phyloP scores from a whole-genome alignment of 2,113 vertebrate species.

The Centropristis striata region DNA sequence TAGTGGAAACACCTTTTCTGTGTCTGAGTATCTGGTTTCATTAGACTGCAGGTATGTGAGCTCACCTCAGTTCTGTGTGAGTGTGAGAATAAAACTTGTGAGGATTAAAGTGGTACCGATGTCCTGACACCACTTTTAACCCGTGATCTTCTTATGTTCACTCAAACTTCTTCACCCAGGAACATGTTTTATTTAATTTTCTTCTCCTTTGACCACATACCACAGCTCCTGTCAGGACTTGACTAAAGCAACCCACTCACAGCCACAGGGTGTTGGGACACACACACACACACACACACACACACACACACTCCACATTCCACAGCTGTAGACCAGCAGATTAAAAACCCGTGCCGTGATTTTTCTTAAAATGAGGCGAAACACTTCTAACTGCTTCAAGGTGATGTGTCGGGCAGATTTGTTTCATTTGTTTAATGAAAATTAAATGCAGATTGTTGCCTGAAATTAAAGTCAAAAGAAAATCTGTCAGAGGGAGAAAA shows the following conservation, averaged over 20 bases:
- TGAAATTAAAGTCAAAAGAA: background rate
- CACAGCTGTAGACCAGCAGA: slow-evolving; percentile 42
- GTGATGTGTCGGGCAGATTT: background rate
- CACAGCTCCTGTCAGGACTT: slow-evolving; percentile 75
- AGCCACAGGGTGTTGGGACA: slow-evolving; percentile 46
- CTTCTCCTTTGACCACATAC: slow-evolving; percentile 35
- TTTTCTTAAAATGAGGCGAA: slow-evolving; percentile 38
- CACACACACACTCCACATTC: slow-evolving; percentile 52
- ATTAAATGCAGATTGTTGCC: background rate
- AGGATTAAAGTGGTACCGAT: too few relatives aligned
- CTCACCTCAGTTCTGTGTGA: background rate
- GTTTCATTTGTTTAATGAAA: slow-evolving; percentile 2
- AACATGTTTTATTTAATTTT: background rate
- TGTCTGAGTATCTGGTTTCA: slow-evolving; percentile 40
- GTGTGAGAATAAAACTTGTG: background rate
- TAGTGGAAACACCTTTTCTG: too few relatives aligned
- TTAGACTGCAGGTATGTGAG: slow-evolving; percentile 39
- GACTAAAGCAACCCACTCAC: slow-evolving; percentile 57
- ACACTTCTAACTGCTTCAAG: background rate
- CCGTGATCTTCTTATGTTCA: too few relatives aligned
- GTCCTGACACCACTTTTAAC: too few relatives aligned
- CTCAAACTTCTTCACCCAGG: background rate
- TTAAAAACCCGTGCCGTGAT: slow-evolving; percentile 12
- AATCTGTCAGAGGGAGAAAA: background rate
- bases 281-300: slow-evolving; percentile 47